Evolutionary conservation across 2,888 invertebrate species (phyloP), one percentile per base, ranked within the genome.

Genomic region (Ectemnius cavifrons): DNA sequence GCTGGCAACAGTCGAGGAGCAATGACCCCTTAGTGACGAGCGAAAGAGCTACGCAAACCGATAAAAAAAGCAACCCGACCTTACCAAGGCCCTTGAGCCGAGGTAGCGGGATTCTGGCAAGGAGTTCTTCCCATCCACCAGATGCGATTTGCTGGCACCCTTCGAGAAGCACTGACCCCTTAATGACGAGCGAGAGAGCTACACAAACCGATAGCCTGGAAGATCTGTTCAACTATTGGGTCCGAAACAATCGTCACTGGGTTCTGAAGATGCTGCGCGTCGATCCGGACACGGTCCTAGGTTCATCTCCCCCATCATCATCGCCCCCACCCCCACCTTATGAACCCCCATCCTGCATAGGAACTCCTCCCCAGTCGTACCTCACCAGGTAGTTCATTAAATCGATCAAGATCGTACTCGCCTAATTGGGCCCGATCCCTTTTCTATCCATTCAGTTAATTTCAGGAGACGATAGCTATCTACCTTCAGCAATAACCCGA

Each of bases 81-180:
- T 92, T 95, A 49, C 94, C 94, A 92, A 93, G 91, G 81, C 92
- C 92, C 64, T 89, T 86, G 14, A 87, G 81, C 81, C 88, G 85
- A 58, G 87, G 89, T 49, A 90, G 90, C 80, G 85, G 92, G 90
- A 77, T 93, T 76, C 92, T 97, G 65, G 95, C 95, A 1, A 93
- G 96, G 72, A 95, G 96, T 88, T 95, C 95, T 70, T 97, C 96
- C 2, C 96, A 97, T 91, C 96, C 96, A 0, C 96, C 96, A 0
- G 96, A 96, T 85, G 96, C 96, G 78, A 95, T 96, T 90, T 95
- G 94, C 84, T 95, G 96, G 93, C 95, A 95, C 87, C 92, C 87
- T 14, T 86, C 88, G 11, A 81, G 90, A 74, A 37, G 37, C 2
- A 37, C 8, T 11, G 37, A 37, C 37, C 37, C 37, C 37, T 37